A percentile compares a stretch with the other conserved stretches of the same genome.
These are phyloP conservation scores for Chironomus tentans DNA, from an alignment of 2,888 invertebrate species.

Conservation along the genomic window DNA sequence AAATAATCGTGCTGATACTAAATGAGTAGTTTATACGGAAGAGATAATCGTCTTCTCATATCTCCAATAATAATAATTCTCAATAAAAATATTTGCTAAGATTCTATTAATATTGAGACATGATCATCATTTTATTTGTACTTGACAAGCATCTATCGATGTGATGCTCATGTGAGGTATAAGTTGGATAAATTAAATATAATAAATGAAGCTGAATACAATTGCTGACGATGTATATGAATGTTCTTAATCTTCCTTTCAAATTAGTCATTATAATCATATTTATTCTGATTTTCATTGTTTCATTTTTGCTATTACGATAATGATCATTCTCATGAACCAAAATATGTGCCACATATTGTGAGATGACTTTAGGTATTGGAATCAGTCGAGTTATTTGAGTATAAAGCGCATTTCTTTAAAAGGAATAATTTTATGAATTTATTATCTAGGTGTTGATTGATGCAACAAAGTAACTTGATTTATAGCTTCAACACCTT, in stretches of 20 bases:
- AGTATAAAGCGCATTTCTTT: no score
- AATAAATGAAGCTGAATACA: not conserved
- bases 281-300: not conserved
- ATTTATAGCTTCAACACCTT: no score
- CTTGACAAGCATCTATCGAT: not conserved
- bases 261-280: conserved; percentile 2
- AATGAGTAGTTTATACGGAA: not conserved
- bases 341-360: not conserved
- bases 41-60: not conserved
- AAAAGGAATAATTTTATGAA: no score
- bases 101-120: not conserved
- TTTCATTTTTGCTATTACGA: not conserved
- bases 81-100: not conserved
- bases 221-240: not conserved
- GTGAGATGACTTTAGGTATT: no score
- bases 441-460: no score
- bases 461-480: no score
- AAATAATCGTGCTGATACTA: not conserved
- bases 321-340: conserved; percentile 4
- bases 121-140: not conserved
- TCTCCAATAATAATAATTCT: not conserved
- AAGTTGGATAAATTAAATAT: not conserved
- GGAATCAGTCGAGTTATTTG: no score
- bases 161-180: not conserved
- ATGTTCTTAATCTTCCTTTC: not conserved